Conservation (phyloP, 2,113 vertebrate species). For the Empidonax alnorum region DNA sequence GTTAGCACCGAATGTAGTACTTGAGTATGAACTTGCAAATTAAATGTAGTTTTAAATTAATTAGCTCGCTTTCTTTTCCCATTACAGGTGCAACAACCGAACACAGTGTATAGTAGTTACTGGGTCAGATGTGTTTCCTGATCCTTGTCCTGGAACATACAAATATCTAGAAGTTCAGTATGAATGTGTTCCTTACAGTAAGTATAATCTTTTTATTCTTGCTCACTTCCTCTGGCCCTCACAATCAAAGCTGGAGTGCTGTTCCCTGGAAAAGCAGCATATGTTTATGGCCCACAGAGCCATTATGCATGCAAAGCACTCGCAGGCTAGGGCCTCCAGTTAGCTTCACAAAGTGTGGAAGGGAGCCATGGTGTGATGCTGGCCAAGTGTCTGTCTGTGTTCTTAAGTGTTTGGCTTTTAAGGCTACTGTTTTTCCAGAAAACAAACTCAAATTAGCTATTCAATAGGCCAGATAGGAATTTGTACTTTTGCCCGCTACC, state of each 20-base stretch:
- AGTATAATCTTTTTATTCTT: constrained; percentile 82
- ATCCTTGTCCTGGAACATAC: constrained; percentile 98
- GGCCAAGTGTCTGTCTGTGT: constrained; percentile 82
- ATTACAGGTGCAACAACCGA: constrained; percentile 97
- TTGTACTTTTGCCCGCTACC: constrained; percentile 81
- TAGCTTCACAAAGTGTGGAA: constrained; percentile 80
- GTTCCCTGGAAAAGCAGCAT: constrained; percentile 71
- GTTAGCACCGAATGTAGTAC: background rate
- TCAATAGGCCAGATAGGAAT: constrained; percentile 80
- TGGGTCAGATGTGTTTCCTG: constrained; percentile 97
- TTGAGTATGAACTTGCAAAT: constrained; percentile 38
- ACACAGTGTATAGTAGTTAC: constrained; percentile 99
- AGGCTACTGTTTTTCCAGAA: constrained; percentile 80
- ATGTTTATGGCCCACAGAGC: constrained; percentile 71
- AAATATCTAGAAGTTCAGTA: constrained; percentile 99
- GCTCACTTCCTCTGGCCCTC: constrained; percentile 66
- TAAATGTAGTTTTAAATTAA: constrained; percentile 45
- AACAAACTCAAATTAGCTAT: constrained; percentile 85
- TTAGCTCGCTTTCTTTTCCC: constrained; percentile 74
- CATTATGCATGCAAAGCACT: constrained; percentile 81
- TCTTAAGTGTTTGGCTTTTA: constrained; percentile 84
- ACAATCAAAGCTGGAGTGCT: constrained; percentile 64
- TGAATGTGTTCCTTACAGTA: constrained; percentile 99
- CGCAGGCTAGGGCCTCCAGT: constrained; percentile 75
- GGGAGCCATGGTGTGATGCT: constrained; percentile 77